phyloP scores from a whole-genome alignment of 2,797 vertebrate species.

The Enteromius viviparus region DNA sequence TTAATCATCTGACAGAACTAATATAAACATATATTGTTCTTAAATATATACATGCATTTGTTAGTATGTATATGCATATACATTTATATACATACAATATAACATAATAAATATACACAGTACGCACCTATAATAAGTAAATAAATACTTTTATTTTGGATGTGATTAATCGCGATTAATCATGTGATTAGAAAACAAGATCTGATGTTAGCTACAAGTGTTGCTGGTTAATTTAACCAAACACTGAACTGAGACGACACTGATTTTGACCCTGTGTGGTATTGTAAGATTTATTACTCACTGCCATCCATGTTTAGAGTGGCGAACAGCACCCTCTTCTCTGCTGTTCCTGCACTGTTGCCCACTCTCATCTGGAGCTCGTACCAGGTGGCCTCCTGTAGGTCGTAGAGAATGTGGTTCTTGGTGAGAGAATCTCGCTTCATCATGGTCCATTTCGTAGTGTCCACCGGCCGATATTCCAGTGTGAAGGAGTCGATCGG shows the following conservation, averaged over 20 bases:
- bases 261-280: neutral
- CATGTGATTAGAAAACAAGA: neutral
- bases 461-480: slow-evolving; percentile 92
- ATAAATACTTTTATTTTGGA: too few relatives aligned
- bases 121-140: too few relatives aligned
- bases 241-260: neutral
- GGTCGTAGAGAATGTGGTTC: slow-evolving; percentile 92
- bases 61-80: too few relatives aligned
- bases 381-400: slow-evolving; percentile 97
- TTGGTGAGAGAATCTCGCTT: slow-evolving; percentile 94
- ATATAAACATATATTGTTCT: too few relatives aligned
- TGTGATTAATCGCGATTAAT: too few relatives aligned
- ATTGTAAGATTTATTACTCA: slow-evolving; percentile 75
- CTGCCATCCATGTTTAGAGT: slow-evolving; percentile 94
- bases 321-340: slow-evolving; percentile 94
- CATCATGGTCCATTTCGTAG: slow-evolving; percentile 90
- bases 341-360: slow-evolving; percentile 96
- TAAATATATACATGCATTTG: too few relatives aligned
- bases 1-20: too few relatives aligned
- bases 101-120: too few relatives aligned
- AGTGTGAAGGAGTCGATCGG: slow-evolving; percentile 96
- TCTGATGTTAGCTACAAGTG: neutral
- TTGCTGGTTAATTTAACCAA: neutral
- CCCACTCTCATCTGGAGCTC: slow-evolving; percentile 97
- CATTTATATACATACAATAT: too few relatives aligned